Evolutionary conservation across 37 sponge, comb jelly and placozoan species (phyloP).

Genomic region (Halichondria panicea): DNA sequence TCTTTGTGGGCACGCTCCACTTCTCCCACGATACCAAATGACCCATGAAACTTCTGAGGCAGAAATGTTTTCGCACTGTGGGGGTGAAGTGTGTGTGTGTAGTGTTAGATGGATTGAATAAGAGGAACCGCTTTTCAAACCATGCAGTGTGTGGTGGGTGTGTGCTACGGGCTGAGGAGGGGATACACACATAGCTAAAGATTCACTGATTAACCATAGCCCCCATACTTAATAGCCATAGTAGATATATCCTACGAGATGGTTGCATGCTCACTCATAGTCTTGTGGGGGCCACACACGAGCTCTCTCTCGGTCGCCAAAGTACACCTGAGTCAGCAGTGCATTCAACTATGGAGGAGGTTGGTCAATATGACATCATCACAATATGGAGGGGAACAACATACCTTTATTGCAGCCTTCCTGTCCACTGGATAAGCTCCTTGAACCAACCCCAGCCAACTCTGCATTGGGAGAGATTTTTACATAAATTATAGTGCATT

Average conservation of each 20-base stretch:
- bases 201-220: too few relatives aligned
- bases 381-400: neutral
- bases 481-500: neutral
- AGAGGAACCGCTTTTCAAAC: neutral
- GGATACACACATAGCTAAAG: too few relatives aligned
- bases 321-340: constrained; percentile 50
- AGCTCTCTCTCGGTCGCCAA: constrained; percentile 16
- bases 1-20: constrained; percentile 21
- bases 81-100: neutral
- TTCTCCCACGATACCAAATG: constrained; percentile 14
- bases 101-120: neutral
- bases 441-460: constrained; percentile 50
- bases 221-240: too few relatives aligned
- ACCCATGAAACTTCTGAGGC: constrained; percentile 27
- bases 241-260: too few relatives aligned
- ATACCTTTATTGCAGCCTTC: constrained; percentile 29
- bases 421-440: constrained; percentile 33
- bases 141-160: neutral
- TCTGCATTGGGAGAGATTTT: constrained; percentile 1
- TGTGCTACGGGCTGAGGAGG: too few relatives aligned
- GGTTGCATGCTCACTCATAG: constrained; percentile 28
- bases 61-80: constrained; percentile 38
- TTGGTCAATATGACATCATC: neutral
- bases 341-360: constrained; percentile 34
- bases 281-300: constrained; percentile 54